Conservation (phyloP, 2,113 vertebrate genomes). For the Sturnus vulgaris region DNA sequence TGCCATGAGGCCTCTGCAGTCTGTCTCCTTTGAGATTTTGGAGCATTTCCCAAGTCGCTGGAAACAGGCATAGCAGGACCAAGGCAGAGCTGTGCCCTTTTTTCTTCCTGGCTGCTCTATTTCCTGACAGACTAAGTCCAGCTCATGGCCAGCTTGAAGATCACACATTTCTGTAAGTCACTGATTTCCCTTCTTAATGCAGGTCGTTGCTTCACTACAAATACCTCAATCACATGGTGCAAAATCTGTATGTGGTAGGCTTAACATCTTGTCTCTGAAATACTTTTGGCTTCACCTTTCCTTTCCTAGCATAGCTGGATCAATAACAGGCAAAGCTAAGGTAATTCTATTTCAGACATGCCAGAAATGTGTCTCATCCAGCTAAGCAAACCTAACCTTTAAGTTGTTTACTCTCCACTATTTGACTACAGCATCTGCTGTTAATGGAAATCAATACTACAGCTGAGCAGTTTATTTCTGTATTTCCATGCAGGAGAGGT, state of each 20-base stretch:
- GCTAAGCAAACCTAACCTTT: conserved; percentile 17
- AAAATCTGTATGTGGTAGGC: background rate
- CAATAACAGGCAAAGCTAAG: background rate
- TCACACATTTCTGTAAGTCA: background rate
- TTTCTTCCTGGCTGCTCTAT: background rate
- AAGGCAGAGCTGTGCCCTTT: background rate
- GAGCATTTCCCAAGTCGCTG: background rate
- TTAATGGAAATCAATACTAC: background rate
- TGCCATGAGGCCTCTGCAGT: background rate
- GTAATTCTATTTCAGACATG: background rate
- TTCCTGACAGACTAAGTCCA: background rate
- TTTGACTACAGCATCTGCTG: background rate
- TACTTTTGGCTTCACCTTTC: background rate
- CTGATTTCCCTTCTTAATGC: background rate
- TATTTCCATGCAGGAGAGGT: background rate
- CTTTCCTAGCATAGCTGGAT: background rate
- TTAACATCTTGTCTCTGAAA: background rate
- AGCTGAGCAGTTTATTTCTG: background rate
- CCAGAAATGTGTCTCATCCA: background rate
- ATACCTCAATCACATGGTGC: background rate
- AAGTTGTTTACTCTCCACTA: background rate
- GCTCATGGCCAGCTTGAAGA: background rate
- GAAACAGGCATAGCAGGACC: background rate
- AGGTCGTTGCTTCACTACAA: background rate
- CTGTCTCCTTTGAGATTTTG: no score